Evolutionary conservation across 1,140 invertebrate species (phyloP), one percentile per base, ranked within the genome.

Genomic region (Cyrtorhinus lividipennis): DNA sequence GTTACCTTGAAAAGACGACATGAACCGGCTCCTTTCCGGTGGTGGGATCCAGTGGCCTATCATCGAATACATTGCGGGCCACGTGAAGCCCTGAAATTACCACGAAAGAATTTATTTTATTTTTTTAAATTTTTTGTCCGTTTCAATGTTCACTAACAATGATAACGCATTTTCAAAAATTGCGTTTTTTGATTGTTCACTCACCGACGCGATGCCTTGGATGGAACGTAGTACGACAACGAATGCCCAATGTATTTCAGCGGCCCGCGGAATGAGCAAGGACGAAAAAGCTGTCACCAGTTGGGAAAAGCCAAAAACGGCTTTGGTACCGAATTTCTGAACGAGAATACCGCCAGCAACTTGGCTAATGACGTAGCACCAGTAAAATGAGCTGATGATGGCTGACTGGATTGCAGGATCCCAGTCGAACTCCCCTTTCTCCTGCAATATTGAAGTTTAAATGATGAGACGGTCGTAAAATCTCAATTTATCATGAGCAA

Each of bases 11-110:
- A 86, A 86, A 68, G 82, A 84, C 66, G 83, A 85, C 83, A 87
- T 85, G 70, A 87, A 84, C 62, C 83, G 75, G 25, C 83, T 88
- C 57, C 86, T 78, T 73, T 91, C 88, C 20, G 80, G 75, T 1
- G 84, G 78, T 15, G 88, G 89, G 62, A 89, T 87, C 88, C 89
- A 92, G 67, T 84, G 82, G n/a, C 86, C 84, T 67, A 90, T 85
- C 45, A 90, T 78, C 15, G 86, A 84, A 72, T 90, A 89, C 81
- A 90, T 90, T 1, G 87, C 84, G 25, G 89, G 88, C 82, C 88
- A 92, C 1, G 87, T 90, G 26, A 92, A 77, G 56, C 89, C 88
- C 85, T 87, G 68, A 61, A 76, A 68, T n/a, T n/a, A n/a, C n/a
- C n/a, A n/a, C n/a, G n/a, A n/a, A n/a, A n/a, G n/a, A n/a, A n/a